Conservation (phyloP, 1,140 invertebrate species). For the Adoxophyes honmai region DNA sequence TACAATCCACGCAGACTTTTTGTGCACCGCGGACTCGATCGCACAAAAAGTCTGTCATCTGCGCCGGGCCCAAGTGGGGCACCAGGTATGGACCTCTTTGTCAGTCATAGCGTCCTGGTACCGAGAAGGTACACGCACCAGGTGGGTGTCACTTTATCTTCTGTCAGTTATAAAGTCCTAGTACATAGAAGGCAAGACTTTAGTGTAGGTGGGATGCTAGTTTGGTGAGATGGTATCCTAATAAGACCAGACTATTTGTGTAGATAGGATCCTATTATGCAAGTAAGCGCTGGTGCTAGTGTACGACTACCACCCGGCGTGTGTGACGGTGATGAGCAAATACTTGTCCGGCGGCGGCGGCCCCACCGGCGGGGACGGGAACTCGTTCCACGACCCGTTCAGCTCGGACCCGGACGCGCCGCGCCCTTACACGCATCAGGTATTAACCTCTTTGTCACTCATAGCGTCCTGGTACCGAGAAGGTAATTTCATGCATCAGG, state of each 20-base stretch:
- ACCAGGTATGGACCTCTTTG: slow-evolving; percentile 75
- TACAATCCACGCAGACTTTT: no score
- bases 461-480: not conserved
- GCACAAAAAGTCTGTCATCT: no score
- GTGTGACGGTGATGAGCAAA: slow-evolving; percentile 90
- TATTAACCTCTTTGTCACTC: slow-evolving; percentile 19
- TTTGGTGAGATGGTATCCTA: no score
- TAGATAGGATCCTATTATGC: no score
- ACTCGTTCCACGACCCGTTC: slow-evolving; percentile 83
- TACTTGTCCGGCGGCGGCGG: slow-evolving; percentile 75
- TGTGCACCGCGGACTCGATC: slow-evolving; percentile 88
- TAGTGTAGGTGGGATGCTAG: no score
- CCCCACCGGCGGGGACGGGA: slow-evolving; percentile 29
- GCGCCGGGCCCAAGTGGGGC: slow-evolving; percentile 89
- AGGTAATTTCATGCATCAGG: no score
- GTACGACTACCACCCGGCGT: slow-evolving; percentile 96
- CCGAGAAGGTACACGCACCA: no score
- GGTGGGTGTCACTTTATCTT: no score
- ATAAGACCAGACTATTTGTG: no score
- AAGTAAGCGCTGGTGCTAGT: slow-evolving; percentile 98
- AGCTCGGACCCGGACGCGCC: slow-evolving; percentile 90
- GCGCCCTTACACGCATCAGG: slow-evolving; percentile 86
- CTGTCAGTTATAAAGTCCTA: no score
- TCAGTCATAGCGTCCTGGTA: not conserved
- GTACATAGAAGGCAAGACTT: no score